Conservation (phyloP, 2,888 invertebrate genomes). For the Ennomos erosarius region DNA sequence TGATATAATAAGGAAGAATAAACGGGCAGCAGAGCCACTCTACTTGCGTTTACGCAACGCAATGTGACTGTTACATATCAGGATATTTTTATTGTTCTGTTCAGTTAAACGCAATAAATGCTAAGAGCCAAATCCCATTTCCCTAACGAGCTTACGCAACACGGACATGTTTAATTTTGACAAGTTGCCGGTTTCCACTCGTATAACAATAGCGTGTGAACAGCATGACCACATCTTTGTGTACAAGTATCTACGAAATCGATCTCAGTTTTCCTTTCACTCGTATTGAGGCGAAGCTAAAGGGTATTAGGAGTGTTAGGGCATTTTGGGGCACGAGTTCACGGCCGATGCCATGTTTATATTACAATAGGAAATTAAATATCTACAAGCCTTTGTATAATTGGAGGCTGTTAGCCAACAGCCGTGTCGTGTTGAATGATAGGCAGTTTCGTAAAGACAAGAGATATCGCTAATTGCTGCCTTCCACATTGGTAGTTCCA, state of each 20-base stretch:
- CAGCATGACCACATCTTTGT: constrained; percentile 64
- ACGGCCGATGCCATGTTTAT: constrained; percentile 47
- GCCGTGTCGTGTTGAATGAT: constrained; percentile 19
- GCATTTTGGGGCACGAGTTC: constrained; percentile 65
- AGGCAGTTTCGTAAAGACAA: constrained; percentile 22
- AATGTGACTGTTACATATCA: constrained; percentile 27
- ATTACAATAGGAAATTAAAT: constrained; percentile 42
- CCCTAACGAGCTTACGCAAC: constrained; percentile 62
- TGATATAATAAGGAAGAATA: constrained; percentile 12
- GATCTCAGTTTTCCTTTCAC: constrained; percentile 77
- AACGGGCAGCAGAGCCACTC: constrained; percentile 18
- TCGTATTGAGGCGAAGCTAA: constrained; percentile 62
- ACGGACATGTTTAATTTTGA: constrained; percentile 54
- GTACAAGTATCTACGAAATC: constrained; percentile 58
- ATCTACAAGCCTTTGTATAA: constrained; percentile 23
- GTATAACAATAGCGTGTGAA: constrained; percentile 70
- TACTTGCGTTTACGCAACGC: constrained; percentile 19
- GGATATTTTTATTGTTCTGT: constrained; percentile 24
- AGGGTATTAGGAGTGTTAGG: constrained; percentile 64
- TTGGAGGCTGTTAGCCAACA: constrained; percentile 23
- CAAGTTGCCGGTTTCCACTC: constrained; percentile 51
- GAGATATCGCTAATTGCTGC: constrained; percentile 16
- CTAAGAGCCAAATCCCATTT: constrained; percentile 38
- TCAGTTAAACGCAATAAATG: constrained; percentile 17
- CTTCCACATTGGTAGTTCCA: constrained; percentile 20